These are phyloP conservation scores for Scopus umbretta DNA, from an alignment of 2,113 vertebrate genomes.

Conservation along the genomic window DNA sequence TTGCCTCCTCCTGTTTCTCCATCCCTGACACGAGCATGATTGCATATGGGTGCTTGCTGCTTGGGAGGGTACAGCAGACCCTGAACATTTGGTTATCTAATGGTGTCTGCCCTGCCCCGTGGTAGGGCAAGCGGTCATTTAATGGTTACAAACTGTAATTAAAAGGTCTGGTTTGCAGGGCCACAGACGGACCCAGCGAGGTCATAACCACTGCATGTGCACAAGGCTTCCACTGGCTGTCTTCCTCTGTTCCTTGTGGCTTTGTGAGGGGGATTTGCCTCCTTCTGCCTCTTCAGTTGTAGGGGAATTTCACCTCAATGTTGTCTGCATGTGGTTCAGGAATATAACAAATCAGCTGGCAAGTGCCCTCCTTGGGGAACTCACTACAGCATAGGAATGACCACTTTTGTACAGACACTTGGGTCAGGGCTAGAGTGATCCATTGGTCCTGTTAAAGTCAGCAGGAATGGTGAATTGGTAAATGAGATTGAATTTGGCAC, in stretches of 20 bases:
- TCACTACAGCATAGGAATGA: neutral
- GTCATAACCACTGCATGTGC: neutral
- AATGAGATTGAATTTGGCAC: neutral
- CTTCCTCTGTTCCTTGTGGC: neutral
- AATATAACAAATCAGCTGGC: neutral
- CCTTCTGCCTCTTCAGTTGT: neutral
- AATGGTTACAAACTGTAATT: neutral
- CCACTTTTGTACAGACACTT: neutral
- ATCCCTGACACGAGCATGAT: fast-evolving
- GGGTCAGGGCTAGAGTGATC: neutral
- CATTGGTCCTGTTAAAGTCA: neutral
- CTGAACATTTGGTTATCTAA: neutral
- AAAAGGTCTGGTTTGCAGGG: neutral
- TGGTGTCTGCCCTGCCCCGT: neutral
- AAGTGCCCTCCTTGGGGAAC: neutral
- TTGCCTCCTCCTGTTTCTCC: neutral
- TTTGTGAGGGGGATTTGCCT: neutral
- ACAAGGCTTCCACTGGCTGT: neutral
- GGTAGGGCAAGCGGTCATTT: neutral
- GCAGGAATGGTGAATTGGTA: neutral
- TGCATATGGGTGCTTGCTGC: fast-evolving
- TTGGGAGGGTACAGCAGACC: neutral
- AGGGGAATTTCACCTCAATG: neutral
- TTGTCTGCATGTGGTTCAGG: neutral
- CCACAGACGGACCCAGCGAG: fast-evolving